Conservation (phyloP, 2,113 vertebrate genomes). For the Perca fluviatilis region DNA sequence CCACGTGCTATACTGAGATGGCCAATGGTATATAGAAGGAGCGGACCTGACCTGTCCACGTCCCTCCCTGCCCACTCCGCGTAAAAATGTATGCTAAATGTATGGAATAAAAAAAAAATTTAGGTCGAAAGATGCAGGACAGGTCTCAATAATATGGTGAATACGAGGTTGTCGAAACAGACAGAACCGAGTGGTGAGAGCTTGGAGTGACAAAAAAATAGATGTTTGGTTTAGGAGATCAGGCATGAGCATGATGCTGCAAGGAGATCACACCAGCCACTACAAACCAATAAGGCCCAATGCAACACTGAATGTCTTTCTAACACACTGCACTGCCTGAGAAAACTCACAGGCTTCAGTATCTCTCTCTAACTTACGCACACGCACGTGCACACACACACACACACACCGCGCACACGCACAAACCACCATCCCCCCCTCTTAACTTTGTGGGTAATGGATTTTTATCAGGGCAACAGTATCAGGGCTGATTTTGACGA, state of each 20-base stretch:
- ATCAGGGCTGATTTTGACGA: constrained; percentile 85
- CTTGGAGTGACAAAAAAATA: constrained; percentile 15
- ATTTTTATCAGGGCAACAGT: constrained; percentile 87
- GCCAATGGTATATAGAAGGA: too few species aligned
- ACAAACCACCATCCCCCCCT: constrained; percentile 55
- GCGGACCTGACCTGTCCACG: too few species aligned
- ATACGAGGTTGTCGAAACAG: too few species aligned
- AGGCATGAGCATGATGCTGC: constrained; percentile 7
- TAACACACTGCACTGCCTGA: constrained; percentile 20
- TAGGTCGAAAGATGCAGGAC: too few species aligned
- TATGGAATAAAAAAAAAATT: too few species aligned
- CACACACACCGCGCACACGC: neutral
- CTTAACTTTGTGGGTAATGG: constrained; percentile 83
- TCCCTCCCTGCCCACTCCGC: too few species aligned
- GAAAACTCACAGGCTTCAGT: constrained; percentile 6
- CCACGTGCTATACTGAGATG: too few species aligned
- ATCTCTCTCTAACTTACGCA: constrained; percentile 14
- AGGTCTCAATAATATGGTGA: too few species aligned
- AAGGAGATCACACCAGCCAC: constrained; percentile 18
- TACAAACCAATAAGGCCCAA: constrained; percentile 6
- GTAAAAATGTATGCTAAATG: too few species aligned
- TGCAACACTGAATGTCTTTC: neutral
- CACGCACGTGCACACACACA: constrained; percentile 23
- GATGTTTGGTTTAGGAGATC: constrained; percentile 19
- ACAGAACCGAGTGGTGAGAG: neutral